Percentiles rank a stretch among this genome's conserved stretches.
Evolutionary conservation across 1,140 invertebrate species (phyloP).

Genomic region (Drosophila leontia): DNA sequence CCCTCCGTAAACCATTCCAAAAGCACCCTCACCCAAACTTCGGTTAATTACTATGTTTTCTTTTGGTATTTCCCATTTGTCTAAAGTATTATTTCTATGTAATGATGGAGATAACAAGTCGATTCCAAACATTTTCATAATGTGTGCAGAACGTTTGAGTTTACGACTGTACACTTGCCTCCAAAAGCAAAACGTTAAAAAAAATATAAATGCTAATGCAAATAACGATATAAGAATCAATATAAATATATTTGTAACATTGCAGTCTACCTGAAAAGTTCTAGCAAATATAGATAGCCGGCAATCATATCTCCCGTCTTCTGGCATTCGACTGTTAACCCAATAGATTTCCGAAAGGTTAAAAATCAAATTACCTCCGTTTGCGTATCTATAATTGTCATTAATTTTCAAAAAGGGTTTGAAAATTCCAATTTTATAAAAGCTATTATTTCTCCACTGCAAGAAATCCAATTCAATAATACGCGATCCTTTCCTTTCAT

Average conservation of each 20-base stretch:
- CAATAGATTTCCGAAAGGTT: slow-evolving; percentile 88
- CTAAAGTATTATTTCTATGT: slow-evolving; percentile 87
- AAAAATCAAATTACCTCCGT: slow-evolving; percentile 86
- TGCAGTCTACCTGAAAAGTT: slow-evolving; percentile 89
- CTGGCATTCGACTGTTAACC: slow-evolving; percentile 87
- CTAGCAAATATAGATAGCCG: slow-evolving; percentile 88
- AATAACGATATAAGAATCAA: slow-evolving; percentile 47
- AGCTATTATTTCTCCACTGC: slow-evolving; percentile 88
- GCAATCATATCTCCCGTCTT: slow-evolving; percentile 90
- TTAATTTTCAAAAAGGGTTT: slow-evolving; percentile 85
- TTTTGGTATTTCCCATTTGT: slow-evolving; percentile 94
- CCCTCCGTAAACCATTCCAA: slow-evolving; percentile 94
- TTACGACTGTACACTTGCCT: slow-evolving; percentile 91
- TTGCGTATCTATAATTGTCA: slow-evolving; percentile 35
- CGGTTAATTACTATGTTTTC: slow-evolving; percentile 95
- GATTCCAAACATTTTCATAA: slow-evolving; percentile 90
- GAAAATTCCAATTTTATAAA: slow-evolving; percentile 88
- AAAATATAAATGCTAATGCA: slow-evolving; percentile 88
- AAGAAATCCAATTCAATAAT: slow-evolving; percentile 89
- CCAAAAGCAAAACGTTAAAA: slow-evolving; percentile 89
- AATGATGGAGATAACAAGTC: slow-evolving; percentile 86
- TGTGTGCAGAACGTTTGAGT: slow-evolving; percentile 89
- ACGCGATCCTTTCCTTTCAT: slow-evolving; percentile 86
- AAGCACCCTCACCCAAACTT: slow-evolving; percentile 94
- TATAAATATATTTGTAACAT: slow-evolving; percentile 86